Evolutionary conservation across 2,888 invertebrate species (phyloP).

Genomic region (Ariolimax columbianus): DNA sequence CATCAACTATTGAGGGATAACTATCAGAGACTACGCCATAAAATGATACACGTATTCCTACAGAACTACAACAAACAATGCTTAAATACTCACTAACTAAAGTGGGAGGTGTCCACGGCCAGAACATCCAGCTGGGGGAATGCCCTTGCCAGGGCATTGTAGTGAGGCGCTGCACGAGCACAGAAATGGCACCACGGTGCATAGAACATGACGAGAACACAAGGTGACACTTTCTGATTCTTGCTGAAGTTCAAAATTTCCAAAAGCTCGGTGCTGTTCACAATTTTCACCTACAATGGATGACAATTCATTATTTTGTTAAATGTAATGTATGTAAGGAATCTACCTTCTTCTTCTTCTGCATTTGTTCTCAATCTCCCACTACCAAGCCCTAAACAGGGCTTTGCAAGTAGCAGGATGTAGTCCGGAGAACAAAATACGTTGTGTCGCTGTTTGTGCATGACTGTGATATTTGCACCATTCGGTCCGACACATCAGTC

Average conservation of each 20-base stretch:
- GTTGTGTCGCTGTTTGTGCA: too few relatives aligned
- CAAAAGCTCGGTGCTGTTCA: slow-evolving; percentile 86
- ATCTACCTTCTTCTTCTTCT: too few relatives aligned
- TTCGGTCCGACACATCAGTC: too few relatives aligned
- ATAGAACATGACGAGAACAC: slow-evolving; percentile 90
- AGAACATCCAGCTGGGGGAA: slow-evolving; percentile 92
- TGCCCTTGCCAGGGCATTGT: slow-evolving; percentile 91
- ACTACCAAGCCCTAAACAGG: too few relatives aligned
- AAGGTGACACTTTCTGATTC: slow-evolving; percentile 82
- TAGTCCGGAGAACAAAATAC: too few relatives aligned
- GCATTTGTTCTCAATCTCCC: too few relatives aligned
- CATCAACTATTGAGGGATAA: too few relatives aligned
- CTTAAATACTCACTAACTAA: slow-evolving; percentile 80
- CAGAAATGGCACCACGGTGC: slow-evolving; percentile 94
- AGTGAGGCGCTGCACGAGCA: slow-evolving; percentile 91
- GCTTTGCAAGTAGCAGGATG: too few relatives aligned
- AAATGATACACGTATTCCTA: too few relatives aligned
- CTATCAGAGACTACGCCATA: too few relatives aligned
- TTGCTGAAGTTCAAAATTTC: slow-evolving; percentile 81
- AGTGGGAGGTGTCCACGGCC: slow-evolving; percentile 92
- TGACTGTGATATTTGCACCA: too few relatives aligned
- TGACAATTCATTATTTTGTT: too few relatives aligned
- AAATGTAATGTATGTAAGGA: not conserved
- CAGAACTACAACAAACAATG: not conserved
- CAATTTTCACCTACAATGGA: slow-evolving; percentile 81